phyloP scores from a whole-genome alignment of 2,797 vertebrate species.

The Sebastes elongatus region DNA sequence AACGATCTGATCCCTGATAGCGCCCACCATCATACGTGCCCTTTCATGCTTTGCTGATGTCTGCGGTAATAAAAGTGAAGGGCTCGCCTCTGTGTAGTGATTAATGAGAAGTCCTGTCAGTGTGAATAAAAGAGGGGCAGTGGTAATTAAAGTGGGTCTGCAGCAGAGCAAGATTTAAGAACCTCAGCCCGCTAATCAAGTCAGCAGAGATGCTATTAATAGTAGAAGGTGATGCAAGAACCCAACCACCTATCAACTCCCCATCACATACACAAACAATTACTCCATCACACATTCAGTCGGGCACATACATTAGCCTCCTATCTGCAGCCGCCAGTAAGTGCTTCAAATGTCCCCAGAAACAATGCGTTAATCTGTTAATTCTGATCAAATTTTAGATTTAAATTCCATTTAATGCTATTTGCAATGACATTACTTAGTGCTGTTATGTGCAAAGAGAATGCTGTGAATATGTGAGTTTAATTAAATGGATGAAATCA shows the following conservation, averaged over 20 bases:
- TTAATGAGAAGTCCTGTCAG: conserved; percentile 54
- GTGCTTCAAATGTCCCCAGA: not conserved
- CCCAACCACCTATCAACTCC: not conserved
- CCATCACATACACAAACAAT: not conserved
- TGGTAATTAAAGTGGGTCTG: conserved; percentile 57
- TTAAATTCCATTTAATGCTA: not conserved
- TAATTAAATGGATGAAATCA: not conserved
- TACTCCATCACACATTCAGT: not conserved
- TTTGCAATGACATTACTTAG: not conserved
- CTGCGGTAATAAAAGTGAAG: conserved; percentile 46
- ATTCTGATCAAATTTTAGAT: not conserved
- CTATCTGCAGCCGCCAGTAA: not conserved
- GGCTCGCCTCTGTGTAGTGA: conserved; percentile 32
- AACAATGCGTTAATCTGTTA: not conserved
- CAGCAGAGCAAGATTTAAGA: conserved; percentile 29
- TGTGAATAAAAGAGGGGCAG: conserved; percentile 35
- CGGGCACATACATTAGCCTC: not conserved
- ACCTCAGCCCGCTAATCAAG: conserved; percentile 26
- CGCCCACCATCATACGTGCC: not conserved
- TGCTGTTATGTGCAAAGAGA: not conserved
- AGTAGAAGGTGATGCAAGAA: not conserved
- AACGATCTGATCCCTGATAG: not conserved
- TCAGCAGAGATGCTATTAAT: conserved; percentile 30
- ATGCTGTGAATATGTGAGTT: not conserved
- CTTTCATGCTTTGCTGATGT: conserved; percentile 28